Conservation (phyloP, 2,797 vertebrate species). For the Petrocephalus sullivani region DNA sequence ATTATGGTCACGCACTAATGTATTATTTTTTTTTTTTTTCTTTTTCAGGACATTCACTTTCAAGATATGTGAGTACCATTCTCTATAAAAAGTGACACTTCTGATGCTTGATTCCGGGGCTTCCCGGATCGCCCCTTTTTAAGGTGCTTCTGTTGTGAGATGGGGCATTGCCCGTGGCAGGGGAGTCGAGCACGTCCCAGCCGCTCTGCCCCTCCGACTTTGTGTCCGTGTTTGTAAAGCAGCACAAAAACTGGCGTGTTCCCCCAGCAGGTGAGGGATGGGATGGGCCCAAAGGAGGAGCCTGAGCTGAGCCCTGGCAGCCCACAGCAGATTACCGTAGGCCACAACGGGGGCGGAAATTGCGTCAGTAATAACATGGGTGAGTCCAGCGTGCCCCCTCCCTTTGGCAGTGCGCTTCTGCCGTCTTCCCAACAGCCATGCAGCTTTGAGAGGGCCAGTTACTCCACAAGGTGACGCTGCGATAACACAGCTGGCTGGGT, state of each 20-base stretch:
- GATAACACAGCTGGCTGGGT: background rate
- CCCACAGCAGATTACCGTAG: constrained; percentile 36
- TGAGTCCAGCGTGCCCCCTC: constrained; percentile 13
- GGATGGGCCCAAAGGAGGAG: background rate
- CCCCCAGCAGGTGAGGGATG: background rate
- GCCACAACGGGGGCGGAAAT: constrained; percentile 34
- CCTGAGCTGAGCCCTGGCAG: background rate
- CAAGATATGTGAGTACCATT: constrained; percentile 35
- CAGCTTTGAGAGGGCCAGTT: background rate
- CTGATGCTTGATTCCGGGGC: background rate
- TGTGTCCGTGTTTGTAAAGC: background rate
- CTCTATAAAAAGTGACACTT: background rate
- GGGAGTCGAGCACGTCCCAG: background rate
- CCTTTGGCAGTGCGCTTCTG: background rate
- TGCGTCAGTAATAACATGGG: constrained; percentile 44
- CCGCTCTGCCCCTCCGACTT: background rate
- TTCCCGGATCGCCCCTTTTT: background rate
- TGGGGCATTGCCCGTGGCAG: background rate
- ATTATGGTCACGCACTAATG: background rate
- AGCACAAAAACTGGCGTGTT: background rate
- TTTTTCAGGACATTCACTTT: constrained; percentile 29
- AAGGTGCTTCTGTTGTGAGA: background rate
- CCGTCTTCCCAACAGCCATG: background rate
- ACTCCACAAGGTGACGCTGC: background rate
- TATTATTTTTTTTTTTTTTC: background rate